A percentile compares a stretch with the other conserved stretches of the same genome.
Evolutionary conservation across 2,797 vertebrate genomes (phyloP).

Genomic region (Lithobates pipiens): DNA sequence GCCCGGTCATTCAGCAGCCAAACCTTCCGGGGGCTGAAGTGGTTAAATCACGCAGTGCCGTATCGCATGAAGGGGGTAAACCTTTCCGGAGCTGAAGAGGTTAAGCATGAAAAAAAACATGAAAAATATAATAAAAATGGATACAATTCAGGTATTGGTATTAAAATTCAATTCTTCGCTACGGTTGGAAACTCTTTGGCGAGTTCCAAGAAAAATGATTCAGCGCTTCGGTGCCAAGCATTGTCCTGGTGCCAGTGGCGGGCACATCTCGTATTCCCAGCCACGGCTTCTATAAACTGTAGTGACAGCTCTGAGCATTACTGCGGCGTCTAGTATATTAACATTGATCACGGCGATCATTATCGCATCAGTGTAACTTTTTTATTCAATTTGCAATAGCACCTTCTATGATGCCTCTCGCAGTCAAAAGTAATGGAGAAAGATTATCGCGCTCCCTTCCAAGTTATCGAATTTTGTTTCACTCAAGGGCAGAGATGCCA

Average conservation of each 20-base stretch:
- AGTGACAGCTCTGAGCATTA: constrained; percentile 38
- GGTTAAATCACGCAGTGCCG: too few species aligned
- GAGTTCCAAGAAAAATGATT: constrained; percentile 11
- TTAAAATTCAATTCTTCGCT: not conserved
- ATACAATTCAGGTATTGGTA: not conserved
- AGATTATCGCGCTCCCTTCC: constrained; percentile 41
- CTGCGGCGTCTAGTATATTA: constrained; percentile 26
- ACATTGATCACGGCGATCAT: constrained; percentile 54
- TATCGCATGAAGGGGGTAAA: too few species aligned
- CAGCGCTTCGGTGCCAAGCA: not conserved
- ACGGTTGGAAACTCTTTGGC: not conserved
- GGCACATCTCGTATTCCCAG: not conserved
- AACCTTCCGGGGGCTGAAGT: too few species aligned
- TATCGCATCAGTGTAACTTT: constrained; percentile 45
- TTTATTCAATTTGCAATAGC: constrained; percentile 19
- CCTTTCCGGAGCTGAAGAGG: too few species aligned
- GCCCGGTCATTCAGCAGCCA: too few species aligned
- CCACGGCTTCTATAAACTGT: constrained; percentile 32
- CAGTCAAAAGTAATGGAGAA: constrained; percentile 53
- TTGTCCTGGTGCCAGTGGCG: constrained; percentile 20
- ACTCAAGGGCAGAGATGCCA: constrained; percentile 46
- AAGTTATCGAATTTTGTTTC: constrained; percentile 54
- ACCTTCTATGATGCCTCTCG: constrained; percentile 26
- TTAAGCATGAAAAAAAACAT: too few species aligned
- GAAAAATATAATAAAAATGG: not conserved